Conservation (phyloP, 2,113 vertebrate species). For the Ptyas mucosa region DNA sequence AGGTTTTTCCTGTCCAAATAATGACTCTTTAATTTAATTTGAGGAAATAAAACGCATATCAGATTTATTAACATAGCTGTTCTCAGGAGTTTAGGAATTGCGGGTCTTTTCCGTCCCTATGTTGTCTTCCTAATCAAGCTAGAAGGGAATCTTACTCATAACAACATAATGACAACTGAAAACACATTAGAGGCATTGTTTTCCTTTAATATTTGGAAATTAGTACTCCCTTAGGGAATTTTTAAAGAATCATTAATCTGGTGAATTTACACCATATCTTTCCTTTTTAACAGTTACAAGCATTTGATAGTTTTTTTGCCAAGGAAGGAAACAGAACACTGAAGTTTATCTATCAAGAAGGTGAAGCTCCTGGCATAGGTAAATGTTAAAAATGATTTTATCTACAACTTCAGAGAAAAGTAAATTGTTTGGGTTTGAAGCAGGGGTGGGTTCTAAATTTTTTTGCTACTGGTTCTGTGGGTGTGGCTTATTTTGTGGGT, state of each 20-base stretch:
- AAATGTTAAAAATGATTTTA: constrained; percentile 34
- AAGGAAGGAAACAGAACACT: constrained; percentile 72
- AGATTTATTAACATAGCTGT: background rate
- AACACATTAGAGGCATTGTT: background rate
- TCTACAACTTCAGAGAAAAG: background rate
- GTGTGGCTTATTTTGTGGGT: too few relatives aligned
- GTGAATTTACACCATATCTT: constrained; percentile 19
- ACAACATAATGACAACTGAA: background rate
- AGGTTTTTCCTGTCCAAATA: background rate
- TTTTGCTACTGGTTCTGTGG: too few relatives aligned
- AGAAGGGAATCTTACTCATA: background rate
- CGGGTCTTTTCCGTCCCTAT: background rate
- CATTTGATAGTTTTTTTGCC: constrained; percentile 75
- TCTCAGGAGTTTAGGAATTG: background rate
- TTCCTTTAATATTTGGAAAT: background rate
- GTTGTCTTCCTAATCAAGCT: background rate
- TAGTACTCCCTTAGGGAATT: background rate
- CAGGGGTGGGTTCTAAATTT: too few relatives aligned
- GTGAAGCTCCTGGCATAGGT: constrained; percentile 74
- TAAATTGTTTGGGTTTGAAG: background rate
- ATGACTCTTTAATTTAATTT: background rate
- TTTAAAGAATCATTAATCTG: background rate
- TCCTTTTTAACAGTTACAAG: constrained; percentile 68
- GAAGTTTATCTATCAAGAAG: constrained; percentile 80
- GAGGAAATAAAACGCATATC: background rate